Evolutionary conservation across 2,113 vertebrate species (phyloP).

Genomic region (Oncorhynchus clarkii): DNA sequence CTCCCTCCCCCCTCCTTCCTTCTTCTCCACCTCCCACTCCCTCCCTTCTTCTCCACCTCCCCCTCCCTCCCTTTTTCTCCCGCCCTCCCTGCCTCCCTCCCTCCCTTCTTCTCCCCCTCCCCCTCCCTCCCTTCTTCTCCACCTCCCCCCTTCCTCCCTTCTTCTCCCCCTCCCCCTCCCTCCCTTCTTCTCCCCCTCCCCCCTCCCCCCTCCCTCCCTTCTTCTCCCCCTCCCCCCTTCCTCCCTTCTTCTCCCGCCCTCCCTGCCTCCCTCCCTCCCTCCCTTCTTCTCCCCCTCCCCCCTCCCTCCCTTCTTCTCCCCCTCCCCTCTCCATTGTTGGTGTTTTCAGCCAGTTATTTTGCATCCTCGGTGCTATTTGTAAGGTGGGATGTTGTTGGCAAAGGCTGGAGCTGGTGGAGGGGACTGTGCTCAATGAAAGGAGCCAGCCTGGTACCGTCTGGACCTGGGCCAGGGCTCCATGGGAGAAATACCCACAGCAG

Average conservation of each 20-base stretch:
- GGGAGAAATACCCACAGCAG: slow-evolving; percentile 64
- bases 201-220: slow-evolving; percentile 43
- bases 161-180: slow-evolving; percentile 48
- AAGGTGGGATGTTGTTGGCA: slow-evolving; percentile 60
- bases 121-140: slow-evolving; percentile 4
- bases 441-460: slow-evolving; percentile 67
- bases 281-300: too few species aligned
- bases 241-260: too few species aligned
- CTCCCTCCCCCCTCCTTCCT: slow-evolving; percentile 40
- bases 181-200: slow-evolving; percentile 51
- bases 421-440: slow-evolving; percentile 58
- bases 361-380: slow-evolving; percentile 21
- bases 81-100: too few species aligned
- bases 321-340: slow-evolving; percentile 46
- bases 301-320: too few species aligned
- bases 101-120: slow-evolving; percentile 50
- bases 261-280: too few species aligned
- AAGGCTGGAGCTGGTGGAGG: slow-evolving; percentile 45
- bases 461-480: slow-evolving; percentile 63
- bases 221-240: too few species aligned
- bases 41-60: slow-evolving; percentile 51
- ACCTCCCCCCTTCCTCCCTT: slow-evolving; percentile 28
- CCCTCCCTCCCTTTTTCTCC: slow-evolving; percentile 14
- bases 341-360: slow-evolving; percentile 56
- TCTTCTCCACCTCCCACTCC: slow-evolving; percentile 49